Conservation (phyloP, 2,888 invertebrate species). For the Drosophila rellima region DNA sequence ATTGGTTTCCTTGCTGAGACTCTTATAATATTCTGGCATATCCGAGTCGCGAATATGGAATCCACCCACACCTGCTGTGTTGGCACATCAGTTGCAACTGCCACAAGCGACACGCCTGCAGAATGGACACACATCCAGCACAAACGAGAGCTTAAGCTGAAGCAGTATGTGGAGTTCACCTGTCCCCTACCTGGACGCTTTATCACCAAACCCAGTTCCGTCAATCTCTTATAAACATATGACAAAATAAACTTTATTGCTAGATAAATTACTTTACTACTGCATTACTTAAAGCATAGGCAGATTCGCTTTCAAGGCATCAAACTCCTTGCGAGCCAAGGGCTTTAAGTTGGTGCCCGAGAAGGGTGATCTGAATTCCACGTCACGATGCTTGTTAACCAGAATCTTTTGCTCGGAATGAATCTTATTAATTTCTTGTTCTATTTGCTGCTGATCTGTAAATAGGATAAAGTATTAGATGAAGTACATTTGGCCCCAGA, state of each 20-base stretch:
- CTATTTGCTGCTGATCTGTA: constrained; percentile 84
- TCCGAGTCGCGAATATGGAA: no score
- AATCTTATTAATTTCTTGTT: constrained; percentile 83
- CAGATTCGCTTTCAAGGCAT: constrained; percentile 79
- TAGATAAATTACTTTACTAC: not conserved
- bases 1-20: no score
- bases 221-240: no score
- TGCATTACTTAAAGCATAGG: constrained; percentile 71
- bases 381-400: constrained; percentile 84
- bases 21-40: no score
- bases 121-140: no score
- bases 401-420: constrained; percentile 84
- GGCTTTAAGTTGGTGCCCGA: constrained; percentile 84
- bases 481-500: not conserved
- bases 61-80: no score
- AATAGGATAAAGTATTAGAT: not conserved
- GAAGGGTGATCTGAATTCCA: constrained; percentile 83
- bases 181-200: no score
- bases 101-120: no score
- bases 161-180: no score
- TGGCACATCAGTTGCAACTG: no score
- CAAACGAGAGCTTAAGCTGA: no score
- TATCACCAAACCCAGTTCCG: no score
- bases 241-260: constrained; percentile 16
- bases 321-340: constrained; percentile 81